Base-by-base conservation (phyloP, 2,888 invertebrate species). In the Heterodera filipjevi region DNA sequence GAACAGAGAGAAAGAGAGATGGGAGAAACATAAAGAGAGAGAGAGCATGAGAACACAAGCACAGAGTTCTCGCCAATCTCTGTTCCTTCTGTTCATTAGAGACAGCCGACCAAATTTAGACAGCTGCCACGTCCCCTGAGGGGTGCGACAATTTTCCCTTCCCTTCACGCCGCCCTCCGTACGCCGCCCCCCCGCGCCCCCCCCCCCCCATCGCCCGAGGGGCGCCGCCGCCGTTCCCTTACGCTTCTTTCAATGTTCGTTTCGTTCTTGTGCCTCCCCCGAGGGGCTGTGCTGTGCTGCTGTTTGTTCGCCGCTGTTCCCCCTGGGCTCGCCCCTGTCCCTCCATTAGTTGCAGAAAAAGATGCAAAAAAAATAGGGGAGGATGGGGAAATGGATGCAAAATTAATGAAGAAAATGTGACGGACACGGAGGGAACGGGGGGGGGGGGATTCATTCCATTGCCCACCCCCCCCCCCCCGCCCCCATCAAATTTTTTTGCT, bases 321-420 rank as follows among this genome's bases (percentile, higher is more conserved):
- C n/a, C 27, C 59, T n/a, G n/a, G n/a, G n/a, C 59, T 27, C 22
- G 10, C 59, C 49, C 27, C 59, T 5, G 19, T 27, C 59, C 59
- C n/a, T 27, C 59, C n/a, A 27, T 59, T 59, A 10, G 27, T 59
- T 59, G 59, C 59, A 59, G 59, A 59, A 59, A 59, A 59, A 59
- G 59, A 59, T 59, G 59, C 59, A 59, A 59, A 59, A 59, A 59
- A 59, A 59, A n/a, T 59, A 27, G 27, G 49, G 49, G 49, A 19
- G 49, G 49, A 16, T 49, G 49, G 49, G 49, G 49, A 19, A 27
- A 22, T n/a, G 59, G 59, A 59, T 27, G 59, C 59, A 59, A 59
- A 59, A 59, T 59, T 59, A 59, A 59, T 59, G 59, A 59, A 59
- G 59, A 59, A 59, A 59, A 59, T 59, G 59, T 59, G 59, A 59